Conservation (phyloP, 2,113 vertebrate species). For the Propithecus coquereli region DNA sequence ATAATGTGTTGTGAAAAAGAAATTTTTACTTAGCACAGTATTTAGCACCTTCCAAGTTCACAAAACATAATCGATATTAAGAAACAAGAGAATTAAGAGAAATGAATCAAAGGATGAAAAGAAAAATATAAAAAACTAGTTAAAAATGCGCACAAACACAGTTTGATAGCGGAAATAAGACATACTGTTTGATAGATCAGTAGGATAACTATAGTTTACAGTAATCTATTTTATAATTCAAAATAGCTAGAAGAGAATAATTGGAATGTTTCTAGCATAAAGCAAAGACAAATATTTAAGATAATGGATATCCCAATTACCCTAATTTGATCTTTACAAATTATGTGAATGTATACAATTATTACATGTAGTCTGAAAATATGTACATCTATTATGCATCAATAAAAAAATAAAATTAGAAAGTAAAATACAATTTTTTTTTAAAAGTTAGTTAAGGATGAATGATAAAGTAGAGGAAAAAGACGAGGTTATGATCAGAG, state of each 20-base stretch:
- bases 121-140: not conserved
- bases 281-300: not conserved
- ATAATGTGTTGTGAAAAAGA: not conserved
- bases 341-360: not conserved
- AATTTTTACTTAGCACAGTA: not conserved
- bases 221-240: not conserved
- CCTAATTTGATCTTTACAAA: not conserved
- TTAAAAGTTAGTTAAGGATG: not conserved
- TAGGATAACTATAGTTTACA: not conserved
- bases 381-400: not conserved
- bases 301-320: not conserved
- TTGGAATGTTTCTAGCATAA: not conserved
- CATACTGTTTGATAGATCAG: not conserved
- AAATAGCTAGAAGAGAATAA: not conserved
- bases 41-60: not conserved
- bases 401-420: not conserved
- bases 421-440: no score
- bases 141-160: not conserved
- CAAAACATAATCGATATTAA: not conserved
- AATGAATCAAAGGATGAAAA: not conserved
- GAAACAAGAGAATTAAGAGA: not conserved
- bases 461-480: not conserved
- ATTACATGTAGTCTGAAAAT: not conserved
- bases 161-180: not conserved
- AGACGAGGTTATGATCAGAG: not conserved